Evolutionary conservation across 2,888 invertebrate genomes (phyloP), one percentile per base, ranked within the genome.

Genomic region (Hirtodrosophila histrioides): DNA sequence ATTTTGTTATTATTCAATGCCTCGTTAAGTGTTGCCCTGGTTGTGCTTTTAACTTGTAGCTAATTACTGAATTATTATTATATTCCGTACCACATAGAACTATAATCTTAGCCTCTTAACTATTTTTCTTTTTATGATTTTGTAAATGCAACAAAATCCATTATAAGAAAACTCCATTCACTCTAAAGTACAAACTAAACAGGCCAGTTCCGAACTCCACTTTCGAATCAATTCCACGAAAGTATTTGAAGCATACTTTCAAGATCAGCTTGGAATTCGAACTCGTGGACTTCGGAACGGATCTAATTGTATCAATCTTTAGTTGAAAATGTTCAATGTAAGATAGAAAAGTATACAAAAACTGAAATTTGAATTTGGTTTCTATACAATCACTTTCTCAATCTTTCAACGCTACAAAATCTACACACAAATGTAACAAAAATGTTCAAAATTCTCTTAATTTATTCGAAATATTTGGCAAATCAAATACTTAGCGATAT

Each of bases 91-190:
- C 2, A 24, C 46, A 37, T 36, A 40, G 35, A 54, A 51, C 3
- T 39, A 37, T 44, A 36, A 40, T 6, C 46, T 37, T 43, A 44
- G 45, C 31, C 35, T 17, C 17, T 17, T 17, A 17, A 1, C 17
- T 17, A 1, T 49, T 35, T 4, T 23, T 9, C 31, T 8, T n/a
- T 36, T 23, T 37, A n/a, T 41, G n/a, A 7, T 62, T 48, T 70
- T 51, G 24, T 41, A 62, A 69, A 65, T 80, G 72, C 77, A 80
- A 80, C 72, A 79, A 77, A 80, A 77, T 77, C 78, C 37, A 40
- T 44, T 24, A 61, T 54, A 68, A 51, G 27, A 4, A 27, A 27
- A 2, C 6, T 27, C 27, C 27, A 27, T 27, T 27, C 6, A 27
- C 27, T 27, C 1, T 27, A 27, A 17, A 17, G 17, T 17, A 17